Percentiles rank a stretch among this genome's conserved stretches.
phyloP scores from a whole-genome alignment of 2,797 vertebrate species.

The Nyctibius grandis region DNA sequence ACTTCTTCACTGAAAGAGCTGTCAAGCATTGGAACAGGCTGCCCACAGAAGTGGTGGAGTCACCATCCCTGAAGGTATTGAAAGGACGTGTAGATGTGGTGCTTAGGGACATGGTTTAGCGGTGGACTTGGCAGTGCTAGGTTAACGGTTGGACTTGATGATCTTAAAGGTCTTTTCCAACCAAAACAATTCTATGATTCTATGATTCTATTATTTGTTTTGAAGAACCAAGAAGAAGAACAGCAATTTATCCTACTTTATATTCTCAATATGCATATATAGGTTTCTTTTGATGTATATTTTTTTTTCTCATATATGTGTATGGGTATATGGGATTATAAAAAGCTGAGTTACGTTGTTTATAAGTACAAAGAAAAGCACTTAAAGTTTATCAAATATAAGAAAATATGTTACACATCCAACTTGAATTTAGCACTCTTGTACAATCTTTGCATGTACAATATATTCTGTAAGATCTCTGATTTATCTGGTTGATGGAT shows the following conservation, averaged over 20 bases:
- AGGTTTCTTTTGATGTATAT: background rate
- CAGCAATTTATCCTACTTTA: background rate
- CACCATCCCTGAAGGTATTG: no score
- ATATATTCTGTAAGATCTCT: background rate
- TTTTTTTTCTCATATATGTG: background rate
- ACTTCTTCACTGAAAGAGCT: no score
- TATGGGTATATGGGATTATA: background rate
- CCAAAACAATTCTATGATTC: no score
- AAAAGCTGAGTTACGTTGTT: background rate
- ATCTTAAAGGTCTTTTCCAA: no score
- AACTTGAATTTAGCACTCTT: background rate
- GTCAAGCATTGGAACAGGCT: no score
- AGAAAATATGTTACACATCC: background rate
- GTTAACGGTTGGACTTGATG: no score
- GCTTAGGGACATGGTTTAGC: no score
- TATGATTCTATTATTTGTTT: no score
- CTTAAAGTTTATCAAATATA: background rate
- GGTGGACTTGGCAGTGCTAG: no score
- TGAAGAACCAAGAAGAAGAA: background rate
- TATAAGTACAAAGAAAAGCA: background rate
- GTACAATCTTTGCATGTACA: background rate
- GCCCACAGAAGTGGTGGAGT: no score
- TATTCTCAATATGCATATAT: background rate
- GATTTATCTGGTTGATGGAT: background rate
- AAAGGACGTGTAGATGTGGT: no score